A percentile compares a stretch with the other conserved stretches of the same genome.
Conservation (phyloP, 2,113 vertebrate species). For the Anhinga rufa region DNA sequence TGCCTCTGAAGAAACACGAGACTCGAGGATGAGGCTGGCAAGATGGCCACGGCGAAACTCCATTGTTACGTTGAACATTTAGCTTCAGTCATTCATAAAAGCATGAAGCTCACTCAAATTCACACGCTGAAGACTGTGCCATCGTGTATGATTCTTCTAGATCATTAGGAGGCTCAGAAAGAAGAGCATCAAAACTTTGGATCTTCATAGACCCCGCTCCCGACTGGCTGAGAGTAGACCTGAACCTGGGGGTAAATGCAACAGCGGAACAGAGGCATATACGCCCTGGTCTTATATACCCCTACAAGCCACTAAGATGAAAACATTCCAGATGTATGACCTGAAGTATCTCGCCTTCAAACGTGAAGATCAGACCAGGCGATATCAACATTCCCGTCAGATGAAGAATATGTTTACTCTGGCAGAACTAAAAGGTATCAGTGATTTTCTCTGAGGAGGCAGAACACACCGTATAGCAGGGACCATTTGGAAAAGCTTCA, state of each 20-base stretch:
- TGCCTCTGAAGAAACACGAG: neutral
- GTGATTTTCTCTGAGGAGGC: neutral
- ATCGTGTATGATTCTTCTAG: neutral
- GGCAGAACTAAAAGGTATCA: neutral
- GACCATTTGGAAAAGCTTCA: neutral
- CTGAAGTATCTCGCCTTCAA: neutral
- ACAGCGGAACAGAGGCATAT: neutral
- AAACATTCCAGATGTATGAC: neutral
- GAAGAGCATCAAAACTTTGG: neutral
- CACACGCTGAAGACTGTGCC: neutral
- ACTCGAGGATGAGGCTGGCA: neutral
- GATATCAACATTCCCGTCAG: no score
- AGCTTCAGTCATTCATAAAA: neutral
- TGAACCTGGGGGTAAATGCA: neutral
- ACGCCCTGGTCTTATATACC: neutral
- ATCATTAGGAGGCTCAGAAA: neutral
- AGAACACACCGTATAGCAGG: neutral
- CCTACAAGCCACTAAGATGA: neutral
- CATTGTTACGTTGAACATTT: accelerated
- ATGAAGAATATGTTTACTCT: neutral
- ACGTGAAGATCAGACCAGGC: neutral
- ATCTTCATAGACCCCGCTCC: neutral
- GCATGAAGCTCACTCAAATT: neutral
- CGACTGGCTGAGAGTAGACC: neutral
- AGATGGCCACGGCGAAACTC: neutral